phyloP scores from a whole-genome alignment of 2,797 vertebrate species.

The Clamator glandarius region DNA sequence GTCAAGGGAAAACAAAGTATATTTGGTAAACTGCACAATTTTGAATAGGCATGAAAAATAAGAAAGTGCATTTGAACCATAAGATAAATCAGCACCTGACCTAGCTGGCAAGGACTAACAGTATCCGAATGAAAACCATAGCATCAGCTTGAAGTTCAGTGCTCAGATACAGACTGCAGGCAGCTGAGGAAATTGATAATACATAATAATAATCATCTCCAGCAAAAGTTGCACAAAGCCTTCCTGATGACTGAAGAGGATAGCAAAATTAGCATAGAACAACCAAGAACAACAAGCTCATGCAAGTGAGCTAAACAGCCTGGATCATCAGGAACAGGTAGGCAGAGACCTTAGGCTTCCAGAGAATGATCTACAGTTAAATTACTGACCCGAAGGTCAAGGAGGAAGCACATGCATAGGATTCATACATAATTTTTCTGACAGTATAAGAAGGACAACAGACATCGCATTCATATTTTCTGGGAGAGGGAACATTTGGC shows the following conservation, averaged over 20 bases:
- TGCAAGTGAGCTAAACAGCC: background rate
- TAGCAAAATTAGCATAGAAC: constrained; percentile 17
- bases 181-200: background rate
- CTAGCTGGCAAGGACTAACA: background rate
- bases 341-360: background rate
- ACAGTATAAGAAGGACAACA: background rate
- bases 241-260: background rate
- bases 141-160: background rate
- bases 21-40: background rate
- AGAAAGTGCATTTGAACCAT: background rate
- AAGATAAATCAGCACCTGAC: background rate
- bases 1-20: background rate
- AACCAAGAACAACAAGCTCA: background rate
- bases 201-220: background rate
- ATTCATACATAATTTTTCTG: background rate
- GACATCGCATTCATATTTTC: background rate
- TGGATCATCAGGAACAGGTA: background rate
- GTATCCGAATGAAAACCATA: background rate
- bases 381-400: background rate
- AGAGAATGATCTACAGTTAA: background rate
- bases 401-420: background rate
- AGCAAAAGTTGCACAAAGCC: background rate
- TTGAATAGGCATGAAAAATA: background rate
- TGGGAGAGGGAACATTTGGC: background rate
- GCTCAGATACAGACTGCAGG: background rate